A percentile compares a stretch with the other conserved stretches of the same genome.
Conservation (phyloP, 2,888 invertebrate genomes). For the Phortica magna region DNA sequence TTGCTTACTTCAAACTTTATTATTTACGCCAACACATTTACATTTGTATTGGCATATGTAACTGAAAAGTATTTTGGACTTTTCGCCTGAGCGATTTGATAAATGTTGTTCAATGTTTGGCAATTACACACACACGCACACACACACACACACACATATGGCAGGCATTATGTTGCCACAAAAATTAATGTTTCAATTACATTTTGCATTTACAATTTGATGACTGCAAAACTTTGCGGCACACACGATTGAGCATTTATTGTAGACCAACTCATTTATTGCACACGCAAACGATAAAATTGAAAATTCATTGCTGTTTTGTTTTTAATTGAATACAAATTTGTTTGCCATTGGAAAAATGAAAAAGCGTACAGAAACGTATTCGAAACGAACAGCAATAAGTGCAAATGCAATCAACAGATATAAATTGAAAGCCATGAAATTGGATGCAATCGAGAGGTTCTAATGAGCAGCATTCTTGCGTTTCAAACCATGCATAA, state of each 20-base stretch:
- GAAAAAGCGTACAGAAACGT: too few species aligned
- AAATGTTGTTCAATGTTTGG: conserved; percentile 17
- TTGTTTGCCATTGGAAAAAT: too few species aligned
- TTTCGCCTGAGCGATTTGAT: conserved; percentile 11
- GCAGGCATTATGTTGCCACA: conserved; percentile 3
- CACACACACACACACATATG: background rate
- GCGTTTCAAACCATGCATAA: too few species aligned
- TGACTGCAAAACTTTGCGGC: background rate
- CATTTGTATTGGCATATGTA: too few species aligned
- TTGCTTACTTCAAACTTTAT: background rate
- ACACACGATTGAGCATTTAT: background rate
- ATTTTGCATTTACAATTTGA: conserved; percentile 22
- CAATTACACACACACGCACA: background rate
- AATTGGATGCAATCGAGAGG: background rate
- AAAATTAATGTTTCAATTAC: conserved; percentile 27
- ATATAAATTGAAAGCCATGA: background rate
- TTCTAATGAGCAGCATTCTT: too few species aligned
- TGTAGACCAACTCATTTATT: background rate
- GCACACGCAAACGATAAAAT: conserved; percentile 3
- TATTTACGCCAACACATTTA: background rate
- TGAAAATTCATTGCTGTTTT: conserved; percentile 2
- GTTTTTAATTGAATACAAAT: too few species aligned
- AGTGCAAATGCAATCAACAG: background rate
- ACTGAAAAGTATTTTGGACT: too few species aligned
- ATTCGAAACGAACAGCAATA: too few species aligned